Evolutionary conservation across 2,797 vertebrate genomes (phyloP), one percentile per base, ranked within the genome.

Genomic region (Sciurus vulgaris): DNA sequence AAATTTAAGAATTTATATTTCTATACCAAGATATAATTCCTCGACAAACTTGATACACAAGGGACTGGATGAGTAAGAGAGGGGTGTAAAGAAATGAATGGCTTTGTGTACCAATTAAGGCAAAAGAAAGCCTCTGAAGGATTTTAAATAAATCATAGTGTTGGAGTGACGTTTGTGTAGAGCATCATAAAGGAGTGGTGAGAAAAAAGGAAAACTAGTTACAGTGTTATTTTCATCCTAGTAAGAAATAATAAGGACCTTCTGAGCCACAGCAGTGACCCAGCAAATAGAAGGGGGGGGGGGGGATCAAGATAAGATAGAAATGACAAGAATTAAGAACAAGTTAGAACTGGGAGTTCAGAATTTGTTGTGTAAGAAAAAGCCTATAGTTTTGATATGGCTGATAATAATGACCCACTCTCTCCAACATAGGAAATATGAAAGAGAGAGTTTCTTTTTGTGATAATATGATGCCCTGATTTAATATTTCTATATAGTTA

Each of bases 261-360:
- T 61, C 59, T 61, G 49, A 82, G 30, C 26, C 44, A 88, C 6
- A 79, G 28, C n/a, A 44, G 44, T 65, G 51, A 59, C 47, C 74
- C 41, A 72, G 22, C 1, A 51, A 77, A 70, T 10, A 67, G 51
- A 8, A 85, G 22, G 33, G 4, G 26, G 38, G 38, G 2, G 3
- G 67, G 7, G 17, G 15, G n/a, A 33, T 3, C 13, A 72, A 54
- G 8, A 93, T 28, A 38, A 33, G 30, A 26, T 59, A 91, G 65
- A 95, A 95, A 81, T 81, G 9, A 79, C 7, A 85, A 44, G 35
- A 89, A 33, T 63, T 56, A 28, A 93, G 30, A 89, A 63, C 18
- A 77, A 67, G 17, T 56, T 67, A 61, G 35, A 86, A 90, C 7
- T 38, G 30, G 24, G 15, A 81, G n/a, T 81, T 74, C 81, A 85